A percentile compares a stretch with the other conserved stretches of the same genome.
Conservation (phyloP, 2,888 invertebrate genomes). For the Agrochola lota region DNA sequence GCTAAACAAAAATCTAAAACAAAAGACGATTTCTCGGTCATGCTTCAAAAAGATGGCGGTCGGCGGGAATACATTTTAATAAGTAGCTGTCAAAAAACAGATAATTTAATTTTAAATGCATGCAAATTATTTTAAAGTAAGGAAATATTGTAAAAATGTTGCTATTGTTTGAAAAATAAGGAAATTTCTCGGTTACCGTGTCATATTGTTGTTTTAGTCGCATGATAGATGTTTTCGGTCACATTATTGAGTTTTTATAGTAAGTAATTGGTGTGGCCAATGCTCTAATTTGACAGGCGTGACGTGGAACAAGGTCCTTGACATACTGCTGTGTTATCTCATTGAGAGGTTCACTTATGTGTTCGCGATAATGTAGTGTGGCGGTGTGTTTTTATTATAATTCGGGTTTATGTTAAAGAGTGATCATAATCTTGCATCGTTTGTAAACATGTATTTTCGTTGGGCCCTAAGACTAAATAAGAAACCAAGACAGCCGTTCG, state of each 20-base stretch:
- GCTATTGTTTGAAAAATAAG: constrained; percentile 13
- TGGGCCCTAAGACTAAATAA: no score
- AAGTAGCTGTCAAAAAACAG: constrained; percentile 52
- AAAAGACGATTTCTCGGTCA: constrained; percentile 21
- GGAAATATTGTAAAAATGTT: constrained; percentile 31
- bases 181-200: constrained; percentile 17
- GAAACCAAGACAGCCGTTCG: no score
- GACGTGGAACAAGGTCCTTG: constrained; percentile 52
- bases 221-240: constrained; percentile 17
- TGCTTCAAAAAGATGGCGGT: constrained; percentile 33
- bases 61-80: constrained; percentile 51
- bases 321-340: constrained; percentile 56
- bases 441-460: background rate
- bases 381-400: constrained; percentile 10
- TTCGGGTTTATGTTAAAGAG: background rate
- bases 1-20: constrained; percentile 27
- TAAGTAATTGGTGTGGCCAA: constrained; percentile 48
- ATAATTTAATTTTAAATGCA: constrained; percentile 50
- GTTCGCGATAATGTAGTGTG: constrained; percentile 38
- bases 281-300: constrained; percentile 58
- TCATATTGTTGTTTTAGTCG: constrained; percentile 29
- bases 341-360: constrained; percentile 41
- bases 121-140: constrained; percentile 51
- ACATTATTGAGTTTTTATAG: constrained; percentile 30
- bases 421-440: background rate